These are phyloP conservation scores for Aelia acuminata DNA, from an alignment of 2,888 invertebrate species.

Conservation along the genomic window DNA sequence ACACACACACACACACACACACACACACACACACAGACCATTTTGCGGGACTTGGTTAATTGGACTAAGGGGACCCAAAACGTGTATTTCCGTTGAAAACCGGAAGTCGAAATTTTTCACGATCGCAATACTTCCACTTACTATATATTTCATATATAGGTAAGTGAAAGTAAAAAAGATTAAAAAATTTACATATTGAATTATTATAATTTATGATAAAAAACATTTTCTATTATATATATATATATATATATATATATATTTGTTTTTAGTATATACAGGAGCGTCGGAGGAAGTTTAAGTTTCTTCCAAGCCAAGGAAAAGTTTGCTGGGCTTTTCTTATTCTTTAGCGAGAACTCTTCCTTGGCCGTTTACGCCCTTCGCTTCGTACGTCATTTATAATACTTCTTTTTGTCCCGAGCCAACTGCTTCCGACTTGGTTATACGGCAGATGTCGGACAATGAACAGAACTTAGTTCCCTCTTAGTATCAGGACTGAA, in stretches of 20 bases:
- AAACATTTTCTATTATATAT: background rate
- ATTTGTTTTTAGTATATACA: conserved; percentile 40
- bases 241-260: background rate
- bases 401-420: conserved; percentile 30
- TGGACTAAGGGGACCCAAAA: too few relatives aligned
- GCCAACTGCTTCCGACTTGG: conserved; percentile 29
- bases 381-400: conserved; percentile 43
- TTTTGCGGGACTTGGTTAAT: too few relatives aligned
- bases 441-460: conserved; percentile 38
- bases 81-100: too few relatives aligned
- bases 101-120: too few relatives aligned
- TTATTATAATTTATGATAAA: too few relatives aligned
- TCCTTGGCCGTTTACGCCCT: conserved; percentile 7
- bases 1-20: too few relatives aligned
- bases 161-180: too few relatives aligned
- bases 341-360: conserved; percentile 28
- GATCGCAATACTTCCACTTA: too few relatives aligned
- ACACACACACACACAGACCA: too few relatives aligned
- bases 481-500: background rate
- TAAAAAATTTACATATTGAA: too few relatives aligned
- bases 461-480: background rate
- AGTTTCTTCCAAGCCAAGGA: background rate
- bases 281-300: background rate
- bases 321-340: conserved; percentile 31
- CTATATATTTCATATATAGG: too few relatives aligned